Base-by-base conservation (phyloP, 2,113 vertebrate species). In the Amphiprion percula region DNA sequence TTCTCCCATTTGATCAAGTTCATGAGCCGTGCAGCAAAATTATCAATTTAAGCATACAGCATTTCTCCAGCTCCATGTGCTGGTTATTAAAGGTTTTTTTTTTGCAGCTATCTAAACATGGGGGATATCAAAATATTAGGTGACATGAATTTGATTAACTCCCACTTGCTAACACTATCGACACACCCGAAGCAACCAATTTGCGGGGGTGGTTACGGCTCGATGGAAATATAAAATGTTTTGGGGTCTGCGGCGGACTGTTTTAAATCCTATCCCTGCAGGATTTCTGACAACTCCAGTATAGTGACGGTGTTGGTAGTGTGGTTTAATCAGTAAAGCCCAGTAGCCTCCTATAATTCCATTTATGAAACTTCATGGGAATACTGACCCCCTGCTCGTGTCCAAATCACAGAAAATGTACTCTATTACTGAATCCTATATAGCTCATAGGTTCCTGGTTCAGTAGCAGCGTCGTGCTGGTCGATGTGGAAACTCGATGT, bases 51-150 rank as follows among this genome's bases (percentile, higher is more conserved):
- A 66, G 19, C 21, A 10, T 59, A 74, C 5, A 83, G 80, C 19
- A 70, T 46, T 77, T 56, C 44, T 44, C 14, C 9, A 62, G 74
- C 33, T 62, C 30, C 15, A 23, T 28, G 55, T 70, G 23, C 61
- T 52, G 21, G 24, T 61, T 77, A 69, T 75, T 78, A 52, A 84
- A 79, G 66, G 10, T 54, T 74, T 79, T 21, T 21, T 21, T 21
- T 47, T 56, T 6, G 23, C 4, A 41, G 54, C 26, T 41, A 72
- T 54, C 26, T 46, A 33, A 73, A 68, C 66, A 71, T 24, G 4
- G 15, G 44, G 19, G 44, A 62, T 59, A 49, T 54, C 1, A 63
- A 54, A 30, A 71, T 68, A 68, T 75, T 46, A 15, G 30, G 10
- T 75, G 58, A 19, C 24, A 58, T 33, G 56, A 65, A 73, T 56